Evolutionary conservation across 2,113 vertebrate genomes (phyloP).

Genomic region (Sapajus apella): DNA sequence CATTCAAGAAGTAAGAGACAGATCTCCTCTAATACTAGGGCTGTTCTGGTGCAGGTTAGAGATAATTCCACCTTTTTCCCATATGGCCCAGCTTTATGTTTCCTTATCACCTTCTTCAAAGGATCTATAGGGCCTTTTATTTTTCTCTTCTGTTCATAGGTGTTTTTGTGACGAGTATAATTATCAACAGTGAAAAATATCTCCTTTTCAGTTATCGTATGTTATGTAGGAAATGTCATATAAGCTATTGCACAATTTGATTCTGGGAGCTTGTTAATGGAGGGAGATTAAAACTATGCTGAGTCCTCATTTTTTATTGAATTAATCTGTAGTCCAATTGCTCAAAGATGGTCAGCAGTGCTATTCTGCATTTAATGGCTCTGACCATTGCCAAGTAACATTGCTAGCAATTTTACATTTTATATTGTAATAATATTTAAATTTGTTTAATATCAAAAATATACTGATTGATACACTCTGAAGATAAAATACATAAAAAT

Average conservation of each 20-base stretch:
- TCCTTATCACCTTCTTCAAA: background rate
- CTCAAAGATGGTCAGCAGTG: background rate
- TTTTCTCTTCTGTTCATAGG: background rate
- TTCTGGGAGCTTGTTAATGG: background rate
- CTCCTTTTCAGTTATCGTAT: background rate
- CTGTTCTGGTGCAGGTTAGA: background rate
- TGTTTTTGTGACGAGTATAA: background rate
- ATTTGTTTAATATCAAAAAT: conserved; percentile 5
- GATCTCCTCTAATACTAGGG: background rate
- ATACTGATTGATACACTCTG: background rate
- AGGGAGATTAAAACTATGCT: background rate
- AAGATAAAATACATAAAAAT: background rate
- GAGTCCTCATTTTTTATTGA: background rate
- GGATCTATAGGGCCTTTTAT: background rate
- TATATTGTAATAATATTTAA: background rate
- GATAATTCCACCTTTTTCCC: background rate
- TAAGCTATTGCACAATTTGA: background rate
- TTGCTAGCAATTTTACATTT: background rate
- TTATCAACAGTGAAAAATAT: background rate
- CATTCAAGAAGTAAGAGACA: background rate
- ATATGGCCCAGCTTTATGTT: background rate
- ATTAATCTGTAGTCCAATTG: background rate
- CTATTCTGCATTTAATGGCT: background rate
- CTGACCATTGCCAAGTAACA: background rate
- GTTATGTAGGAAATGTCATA: background rate